A percentile compares a stretch with the other conserved stretches of the same genome.
Conservation (phyloP, 2,113 vertebrate species). For the Notarius quadriscutis region DNA sequence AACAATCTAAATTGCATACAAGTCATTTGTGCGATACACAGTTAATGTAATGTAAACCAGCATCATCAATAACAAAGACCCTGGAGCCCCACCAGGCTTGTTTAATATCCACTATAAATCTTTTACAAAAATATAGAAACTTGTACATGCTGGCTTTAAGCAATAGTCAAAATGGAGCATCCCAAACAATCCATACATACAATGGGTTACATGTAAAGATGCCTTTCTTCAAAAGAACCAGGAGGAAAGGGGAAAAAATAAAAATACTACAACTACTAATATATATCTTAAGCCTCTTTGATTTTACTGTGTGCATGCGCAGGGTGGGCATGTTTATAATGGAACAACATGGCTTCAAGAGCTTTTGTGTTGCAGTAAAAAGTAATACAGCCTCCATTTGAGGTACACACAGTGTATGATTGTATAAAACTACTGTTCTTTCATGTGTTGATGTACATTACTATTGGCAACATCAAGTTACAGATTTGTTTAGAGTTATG, state of each 20-base stretch:
- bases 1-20: background rate
- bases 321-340: too few species aligned
- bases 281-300: too few species aligned
- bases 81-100: background rate
- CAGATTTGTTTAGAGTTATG: background rate
- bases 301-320: too few species aligned
- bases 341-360: too few species aligned
- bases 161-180: background rate
- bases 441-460: background rate
- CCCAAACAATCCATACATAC: background rate
- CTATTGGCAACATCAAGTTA: background rate
- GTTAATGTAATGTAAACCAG: background rate
- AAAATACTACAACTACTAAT: too few species aligned
- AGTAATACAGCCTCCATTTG: background rate
- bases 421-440: background rate
- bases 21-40: background rate
- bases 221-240: background rate
- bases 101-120: background rate
- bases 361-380: background rate
- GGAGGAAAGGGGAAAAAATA: background rate
- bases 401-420: background rate
- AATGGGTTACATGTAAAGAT: background rate
- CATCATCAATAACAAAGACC: background rate
- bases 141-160: background rate
- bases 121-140: background rate